Base-by-base conservation (phyloP, 2,888 invertebrate genomes). In the Heteromyza rotundicornis region DNA sequence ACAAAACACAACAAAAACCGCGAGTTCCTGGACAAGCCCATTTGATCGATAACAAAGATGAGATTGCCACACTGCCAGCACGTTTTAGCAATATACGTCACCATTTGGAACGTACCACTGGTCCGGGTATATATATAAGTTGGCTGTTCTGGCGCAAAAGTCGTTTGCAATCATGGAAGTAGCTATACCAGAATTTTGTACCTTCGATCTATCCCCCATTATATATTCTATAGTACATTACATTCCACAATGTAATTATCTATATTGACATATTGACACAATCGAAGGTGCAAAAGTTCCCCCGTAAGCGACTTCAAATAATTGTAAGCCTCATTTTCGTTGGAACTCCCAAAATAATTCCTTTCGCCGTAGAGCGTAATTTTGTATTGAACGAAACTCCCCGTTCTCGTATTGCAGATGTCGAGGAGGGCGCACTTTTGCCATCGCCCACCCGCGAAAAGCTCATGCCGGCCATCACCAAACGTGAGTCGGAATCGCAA, bases 371-470 rank as follows among this genome's bases (percentile, higher is more conserved):
- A n/a, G n/a, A n/a, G n/a, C n/a, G n/a, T n/a, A n/a, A n/a, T n/a
- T n/a, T 27, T 16, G 63, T 59, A 20, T 8, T 24, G 51, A 44
- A 55, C 51, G 12, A 17, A 40, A 35, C 50, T 23, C 35, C 23
- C 40, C 19, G 54, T 50, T 27, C 47, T 55, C 14, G 19, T n/a
- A 19, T 53, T 59, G 1, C 57, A 87, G 83, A 83, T 74, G 79
- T 82, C 84, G 87, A 87, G 69, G 89, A 89, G 78, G 89, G 89
- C 67, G 87, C 89, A 70, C 85, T 90, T 73, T 83, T 89, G 79
- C 87, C 87, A 71, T 90, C 90, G 76, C 90, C 90, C 66, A 89
- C 89, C 70, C 86, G 89, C 73, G 90, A 90, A 80, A 90, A 89
- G 80, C 82, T 90, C 73, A 89, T 89, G 85, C 90, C 90, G 68